These are phyloP conservation scores for Oryctolagus cuniculus DNA, from an alignment of 2,113 vertebrate species.

Conservation along the genomic window DNA sequence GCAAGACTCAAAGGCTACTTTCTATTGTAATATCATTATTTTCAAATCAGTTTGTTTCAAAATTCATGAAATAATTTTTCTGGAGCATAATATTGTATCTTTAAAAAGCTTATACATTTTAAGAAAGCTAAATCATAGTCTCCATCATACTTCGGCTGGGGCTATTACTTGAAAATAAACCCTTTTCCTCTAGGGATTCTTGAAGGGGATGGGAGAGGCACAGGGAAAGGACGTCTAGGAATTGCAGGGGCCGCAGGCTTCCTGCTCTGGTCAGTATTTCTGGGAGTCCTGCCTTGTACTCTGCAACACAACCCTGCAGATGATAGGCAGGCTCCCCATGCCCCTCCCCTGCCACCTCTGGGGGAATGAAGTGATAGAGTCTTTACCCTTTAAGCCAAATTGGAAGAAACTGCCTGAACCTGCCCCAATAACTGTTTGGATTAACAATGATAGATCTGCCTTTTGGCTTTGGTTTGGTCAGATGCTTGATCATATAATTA, in stretches of 20 bases:
- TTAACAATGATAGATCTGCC: neutral
- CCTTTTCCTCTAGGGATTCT: neutral
- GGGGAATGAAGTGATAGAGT: neutral
- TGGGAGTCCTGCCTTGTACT: neutral
- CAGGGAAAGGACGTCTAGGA: neutral
- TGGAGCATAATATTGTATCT: neutral
- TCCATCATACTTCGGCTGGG: neutral
- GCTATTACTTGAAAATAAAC: neutral
- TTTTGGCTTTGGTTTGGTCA: slow-evolving; percentile 8
- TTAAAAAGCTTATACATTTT: slow-evolving; percentile 20
- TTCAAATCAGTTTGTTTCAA: slow-evolving; percentile 23
- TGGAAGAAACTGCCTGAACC: neutral
- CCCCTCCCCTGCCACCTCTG: neutral
- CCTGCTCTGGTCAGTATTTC: neutral
- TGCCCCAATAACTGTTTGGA: neutral
- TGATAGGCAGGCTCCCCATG: neutral
- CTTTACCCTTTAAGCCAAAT: neutral
- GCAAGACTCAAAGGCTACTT: neutral
- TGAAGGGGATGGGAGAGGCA: neutral
- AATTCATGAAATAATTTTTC: slow-evolving; percentile 18
- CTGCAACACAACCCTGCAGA: neutral
- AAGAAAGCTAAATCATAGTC: slow-evolving; percentile 26
- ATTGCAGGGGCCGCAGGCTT: neutral
- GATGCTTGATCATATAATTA: slow-evolving; percentile 17
- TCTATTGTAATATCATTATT: slow-evolving; percentile 23